Base-by-base conservation (phyloP, 2,888 invertebrate species). In the Cybosia mesomella region DNA sequence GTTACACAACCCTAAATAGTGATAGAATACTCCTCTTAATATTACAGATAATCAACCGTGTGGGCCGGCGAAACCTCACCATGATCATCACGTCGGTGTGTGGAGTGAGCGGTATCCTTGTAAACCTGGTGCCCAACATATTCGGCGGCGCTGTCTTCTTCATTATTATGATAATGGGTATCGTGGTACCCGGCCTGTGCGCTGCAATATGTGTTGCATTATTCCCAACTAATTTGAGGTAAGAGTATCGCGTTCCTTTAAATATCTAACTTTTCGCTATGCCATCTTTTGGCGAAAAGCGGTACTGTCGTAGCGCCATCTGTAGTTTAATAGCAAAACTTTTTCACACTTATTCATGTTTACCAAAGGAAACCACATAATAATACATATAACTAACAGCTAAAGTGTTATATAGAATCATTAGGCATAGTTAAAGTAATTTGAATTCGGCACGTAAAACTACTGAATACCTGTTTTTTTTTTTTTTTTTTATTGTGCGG, bases 41-140 rank as follows among this genome's bases (percentile, higher is more conserved):
- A 24, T 62, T 61, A 9, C 61, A 67, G 67, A 10, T 62, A 32
- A 21, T 67, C 11, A 62, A 58, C 43, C 15, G 7, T 21, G 77
- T 93, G 0, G 96, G 97, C 32, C 96, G 96, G 18, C 96, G 96
- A 67, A 95, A 95, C 80, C 85, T 95, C 24, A 86, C 92, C 54
- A 86, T 96, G 85, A 79, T 86, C 75, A 80, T 87, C 78, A 88
- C 94, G 22, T 58, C 94, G 0, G 32, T 95, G 0, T 95, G 96
- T 11, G 96, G 96, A 0, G 34, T 92, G 0, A 92, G 95, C 61
- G 95, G 96, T 0, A 90, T 96, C 10, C 83, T 94, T 1, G 93
- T 97, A 34, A 96, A 97, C 85, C 95, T 96, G 89, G 89, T 96
- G 1, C 93, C 92, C 22, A 95, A 95, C 49, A 95, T 96, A 8